Conservation (phyloP, 2,888 invertebrate genomes). For the Magallana nippona region DNA sequence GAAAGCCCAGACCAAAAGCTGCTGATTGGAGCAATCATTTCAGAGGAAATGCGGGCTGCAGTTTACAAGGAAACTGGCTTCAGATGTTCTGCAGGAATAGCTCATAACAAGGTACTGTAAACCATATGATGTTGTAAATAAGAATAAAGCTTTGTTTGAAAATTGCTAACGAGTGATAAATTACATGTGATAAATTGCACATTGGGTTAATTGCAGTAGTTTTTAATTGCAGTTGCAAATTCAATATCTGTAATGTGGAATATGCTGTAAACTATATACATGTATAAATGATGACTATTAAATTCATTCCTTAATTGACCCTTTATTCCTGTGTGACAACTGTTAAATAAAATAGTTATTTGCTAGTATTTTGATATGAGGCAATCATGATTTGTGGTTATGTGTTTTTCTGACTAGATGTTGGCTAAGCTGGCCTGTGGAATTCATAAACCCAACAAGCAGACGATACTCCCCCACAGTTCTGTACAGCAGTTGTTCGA, state of each 20-base stretch:
- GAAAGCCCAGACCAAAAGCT: slow-evolving; percentile 84
- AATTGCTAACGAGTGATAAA: too few relatives aligned
- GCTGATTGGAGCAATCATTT: slow-evolving; percentile 90
- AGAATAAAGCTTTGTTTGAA: too few relatives aligned
- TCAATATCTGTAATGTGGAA: too few relatives aligned
- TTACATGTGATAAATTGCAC: too few relatives aligned
- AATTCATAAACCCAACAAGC: slow-evolving; percentile 86
- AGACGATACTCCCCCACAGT: slow-evolving; percentile 91
- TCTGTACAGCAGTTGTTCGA: slow-evolving; percentile 85
- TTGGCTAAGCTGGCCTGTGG: slow-evolving; percentile 96
- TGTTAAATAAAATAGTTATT: background rate
- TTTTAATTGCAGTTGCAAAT: too few relatives aligned
- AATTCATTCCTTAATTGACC: too few relatives aligned
- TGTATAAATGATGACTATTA: too few relatives aligned
- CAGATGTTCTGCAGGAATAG: slow-evolving; percentile 96
- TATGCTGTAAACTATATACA: too few relatives aligned
- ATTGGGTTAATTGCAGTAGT: too few relatives aligned
- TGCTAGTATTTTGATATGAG: background rate
- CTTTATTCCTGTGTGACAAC: too few relatives aligned
- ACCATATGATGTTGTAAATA: too few relatives aligned
- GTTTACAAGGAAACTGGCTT: slow-evolving; percentile 92
- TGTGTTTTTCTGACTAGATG: slow-evolving; percentile 83
- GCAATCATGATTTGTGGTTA: background rate
- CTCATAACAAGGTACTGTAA: slow-evolving; percentile 90
- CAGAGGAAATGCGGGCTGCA: slow-evolving; percentile 91